Conservation (phyloP, 2,113 vertebrate genomes). For the Campylorhamphus procurvoides region DNA sequence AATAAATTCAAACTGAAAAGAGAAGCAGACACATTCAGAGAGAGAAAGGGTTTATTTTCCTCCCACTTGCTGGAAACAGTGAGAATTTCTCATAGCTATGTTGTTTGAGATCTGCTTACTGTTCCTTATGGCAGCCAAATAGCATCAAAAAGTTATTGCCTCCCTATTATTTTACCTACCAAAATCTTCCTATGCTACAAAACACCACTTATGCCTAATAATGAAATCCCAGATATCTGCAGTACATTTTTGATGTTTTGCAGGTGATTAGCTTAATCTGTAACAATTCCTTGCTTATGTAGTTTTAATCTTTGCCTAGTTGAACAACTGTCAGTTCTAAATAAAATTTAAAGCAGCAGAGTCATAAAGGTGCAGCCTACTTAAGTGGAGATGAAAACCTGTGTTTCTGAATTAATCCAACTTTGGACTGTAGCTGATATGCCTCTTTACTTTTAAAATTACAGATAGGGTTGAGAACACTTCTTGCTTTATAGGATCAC, state of each 20-base stretch:
- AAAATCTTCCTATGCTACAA: not conserved
- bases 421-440: not conserved
- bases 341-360: not conserved
- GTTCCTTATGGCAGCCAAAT: not conserved
- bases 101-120: not conserved
- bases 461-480: not conserved
- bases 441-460: not conserved
- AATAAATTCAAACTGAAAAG: not conserved
- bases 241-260: not conserved
- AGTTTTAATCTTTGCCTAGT: not conserved
- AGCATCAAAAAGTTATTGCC: not conserved
- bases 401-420: not conserved
- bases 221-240: not conserved
- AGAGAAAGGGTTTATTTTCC: not conserved
- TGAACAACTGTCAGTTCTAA: not conserved
- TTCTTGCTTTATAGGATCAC: not conserved
- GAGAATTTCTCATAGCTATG: not conserved
- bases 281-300: not conserved
- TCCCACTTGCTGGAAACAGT: not conserved
- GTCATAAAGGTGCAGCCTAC: not conserved
- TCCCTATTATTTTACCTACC: not conserved
- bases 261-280: not conserved
- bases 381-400: not conserved
- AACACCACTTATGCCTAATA: not conserved
- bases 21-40: not conserved